Evolutionary conservation across 2,113 vertebrate species (phyloP).

Genomic region (Ptilorrhoa leucosticta): DNA sequence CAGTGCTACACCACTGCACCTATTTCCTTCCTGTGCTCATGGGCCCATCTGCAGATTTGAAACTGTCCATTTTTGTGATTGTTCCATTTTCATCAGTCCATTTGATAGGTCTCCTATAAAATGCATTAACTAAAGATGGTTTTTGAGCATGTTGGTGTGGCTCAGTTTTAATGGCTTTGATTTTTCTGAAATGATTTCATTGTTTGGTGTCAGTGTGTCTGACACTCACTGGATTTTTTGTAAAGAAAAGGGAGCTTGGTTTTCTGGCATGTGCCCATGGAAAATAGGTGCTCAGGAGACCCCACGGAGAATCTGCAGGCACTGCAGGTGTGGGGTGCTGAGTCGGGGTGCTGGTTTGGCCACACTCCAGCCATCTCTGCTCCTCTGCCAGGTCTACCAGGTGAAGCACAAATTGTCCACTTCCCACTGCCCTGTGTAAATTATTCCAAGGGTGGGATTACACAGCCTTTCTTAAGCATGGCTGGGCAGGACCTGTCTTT

Average conservation of each 20-base stretch:
- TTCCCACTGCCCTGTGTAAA: background rate
- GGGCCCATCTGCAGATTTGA: background rate
- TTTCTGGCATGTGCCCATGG: background rate
- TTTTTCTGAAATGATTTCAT: background rate
- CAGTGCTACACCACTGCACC: background rate
- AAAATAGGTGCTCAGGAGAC: background rate
- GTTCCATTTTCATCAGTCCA: background rate
- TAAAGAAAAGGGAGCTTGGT: background rate
- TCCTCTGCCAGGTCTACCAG: background rate
- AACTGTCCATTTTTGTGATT: background rate
- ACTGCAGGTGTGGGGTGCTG: background rate
- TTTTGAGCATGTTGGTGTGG: background rate
- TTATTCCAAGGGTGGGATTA: background rate
- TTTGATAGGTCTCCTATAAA: background rate
- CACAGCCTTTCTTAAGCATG: background rate
- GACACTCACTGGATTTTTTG: background rate
- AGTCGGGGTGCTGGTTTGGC: fast-evolving
- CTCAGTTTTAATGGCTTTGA: background rate
- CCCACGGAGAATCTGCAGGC: background rate
- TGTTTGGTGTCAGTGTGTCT: background rate
- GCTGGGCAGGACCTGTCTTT: background rate
- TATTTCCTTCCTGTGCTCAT: background rate
- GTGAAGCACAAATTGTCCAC: background rate
- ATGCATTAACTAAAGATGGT: background rate
- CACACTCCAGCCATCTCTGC: background rate